These are phyloP conservation scores for Intoshia linei DNA, from an alignment of 1,140 invertebrate genomes.

Conservation along the genomic window DNA sequence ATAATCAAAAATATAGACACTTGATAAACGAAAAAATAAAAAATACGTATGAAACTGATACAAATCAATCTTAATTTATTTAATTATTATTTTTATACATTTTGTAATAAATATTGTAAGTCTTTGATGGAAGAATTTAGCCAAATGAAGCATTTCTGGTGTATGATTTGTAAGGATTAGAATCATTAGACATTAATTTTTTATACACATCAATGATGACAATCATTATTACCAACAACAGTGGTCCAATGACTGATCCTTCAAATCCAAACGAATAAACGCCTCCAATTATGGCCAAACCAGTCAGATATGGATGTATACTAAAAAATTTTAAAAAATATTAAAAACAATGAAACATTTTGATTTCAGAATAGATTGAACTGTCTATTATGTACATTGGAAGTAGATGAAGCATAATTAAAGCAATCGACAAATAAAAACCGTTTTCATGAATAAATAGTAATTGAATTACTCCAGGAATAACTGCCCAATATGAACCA, in stretches of 20 bases:
- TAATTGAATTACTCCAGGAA: conserved; percentile 64
- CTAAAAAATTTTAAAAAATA: conserved; percentile 24
- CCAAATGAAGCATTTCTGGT: too few relatives aligned
- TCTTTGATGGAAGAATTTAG: too few relatives aligned
- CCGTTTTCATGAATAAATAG: conserved; percentile 52
- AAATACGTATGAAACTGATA: too few relatives aligned
- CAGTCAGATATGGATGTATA: conserved; percentile 88
- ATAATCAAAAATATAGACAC: too few relatives aligned
- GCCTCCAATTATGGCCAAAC: conserved; percentile 75
- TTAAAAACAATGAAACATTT: conserved; percentile 34
- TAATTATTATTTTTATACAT: too few relatives aligned
- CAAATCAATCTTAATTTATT: too few relatives aligned
- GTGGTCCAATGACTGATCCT: conserved; percentile 71
- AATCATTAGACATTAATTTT: conserved; percentile 11
- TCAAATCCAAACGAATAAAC: conserved; percentile 77
- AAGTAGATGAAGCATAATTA: conserved; percentile 47
- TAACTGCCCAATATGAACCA: conserved; percentile 57
- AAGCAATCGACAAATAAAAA: conserved; percentile 33
- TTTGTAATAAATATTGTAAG: too few relatives aligned
- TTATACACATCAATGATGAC: conserved; percentile 41
- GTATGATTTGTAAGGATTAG: too few relatives aligned
- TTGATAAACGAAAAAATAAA: too few relatives aligned
- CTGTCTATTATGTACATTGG: conserved; percentile 61
- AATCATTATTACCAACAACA: conserved; percentile 51
- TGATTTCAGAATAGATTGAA: conserved; percentile 76